These are phyloP conservation scores for Lamprologus speciosus DNA, from an alignment of 2,113 vertebrate species.

Conservation along the genomic window DNA sequence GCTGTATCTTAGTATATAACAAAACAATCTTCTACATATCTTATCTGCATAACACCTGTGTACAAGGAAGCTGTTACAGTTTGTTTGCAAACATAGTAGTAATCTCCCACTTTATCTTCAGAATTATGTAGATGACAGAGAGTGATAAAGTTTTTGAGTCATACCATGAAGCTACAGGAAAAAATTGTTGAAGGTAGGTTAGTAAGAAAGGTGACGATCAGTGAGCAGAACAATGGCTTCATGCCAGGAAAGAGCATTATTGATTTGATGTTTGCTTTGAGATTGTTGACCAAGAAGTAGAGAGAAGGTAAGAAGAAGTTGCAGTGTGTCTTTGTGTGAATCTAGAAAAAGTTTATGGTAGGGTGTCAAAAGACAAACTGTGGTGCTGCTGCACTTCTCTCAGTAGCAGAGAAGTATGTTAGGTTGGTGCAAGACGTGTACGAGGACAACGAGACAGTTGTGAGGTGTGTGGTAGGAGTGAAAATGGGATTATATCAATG, in stretches of 20 bases:
- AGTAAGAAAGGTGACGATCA: not conserved
- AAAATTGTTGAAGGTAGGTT: not conserved
- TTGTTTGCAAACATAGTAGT: not conserved
- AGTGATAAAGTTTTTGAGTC: not conserved
- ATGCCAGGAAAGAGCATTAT: not conserved
- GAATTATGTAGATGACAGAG: not conserved
- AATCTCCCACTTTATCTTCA: not conserved
- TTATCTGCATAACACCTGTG: not conserved
- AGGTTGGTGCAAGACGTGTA: not conserved
- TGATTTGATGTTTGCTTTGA: not conserved
- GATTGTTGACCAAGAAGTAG: not conserved
- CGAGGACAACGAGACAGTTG: not conserved
- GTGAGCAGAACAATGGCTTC: not conserved
- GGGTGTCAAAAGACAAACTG: not conserved
- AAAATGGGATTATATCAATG: not conserved
- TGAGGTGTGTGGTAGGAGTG: not conserved
- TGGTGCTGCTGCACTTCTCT: not conserved
- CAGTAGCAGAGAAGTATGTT: not conserved
- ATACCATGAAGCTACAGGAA: not conserved
- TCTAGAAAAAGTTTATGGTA: not conserved
- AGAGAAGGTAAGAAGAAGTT: not conserved
- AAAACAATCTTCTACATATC: not conserved
- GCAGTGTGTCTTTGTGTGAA: not conserved
- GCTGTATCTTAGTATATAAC: not conserved
- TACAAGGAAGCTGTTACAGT: not conserved